Evolutionary conservation across 2,888 invertebrate genomes (phyloP).

Genomic region (Seira musarum): DNA sequence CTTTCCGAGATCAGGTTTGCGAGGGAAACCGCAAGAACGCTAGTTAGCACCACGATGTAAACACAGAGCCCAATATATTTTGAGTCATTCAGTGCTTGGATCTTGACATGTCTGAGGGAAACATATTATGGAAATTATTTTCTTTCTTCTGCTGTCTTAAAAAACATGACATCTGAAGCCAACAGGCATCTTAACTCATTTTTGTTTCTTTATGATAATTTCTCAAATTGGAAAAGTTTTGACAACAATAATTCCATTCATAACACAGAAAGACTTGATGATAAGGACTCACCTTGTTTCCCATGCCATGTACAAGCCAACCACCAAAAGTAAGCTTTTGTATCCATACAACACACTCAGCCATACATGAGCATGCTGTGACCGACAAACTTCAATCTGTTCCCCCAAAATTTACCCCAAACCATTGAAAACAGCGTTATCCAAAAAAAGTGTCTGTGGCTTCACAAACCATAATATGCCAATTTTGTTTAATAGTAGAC

Average conservation of each 20-base stretch:
- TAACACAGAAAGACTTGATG: background rate
- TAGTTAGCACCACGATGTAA: conserved; percentile 91
- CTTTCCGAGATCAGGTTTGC: conserved; percentile 90
- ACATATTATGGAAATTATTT: no score
- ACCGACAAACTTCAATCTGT: conserved; percentile 91
- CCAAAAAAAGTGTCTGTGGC: no score
- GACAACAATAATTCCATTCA: background rate
- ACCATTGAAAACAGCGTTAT: no score
- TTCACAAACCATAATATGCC: no score
- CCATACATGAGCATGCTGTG: conserved; percentile 91
- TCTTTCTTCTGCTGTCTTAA: no score
- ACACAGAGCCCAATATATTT: conserved; percentile 95
- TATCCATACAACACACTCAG: conserved; percentile 91
- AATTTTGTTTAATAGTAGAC: no score
- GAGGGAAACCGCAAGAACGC: conserved; percentile 88
- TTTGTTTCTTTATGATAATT: no score
- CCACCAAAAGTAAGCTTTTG: conserved; percentile 89
- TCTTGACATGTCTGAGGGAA: conserved; percentile 84
- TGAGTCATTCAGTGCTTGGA: conserved; percentile 92
- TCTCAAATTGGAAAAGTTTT: no score
- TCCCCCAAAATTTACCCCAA: no score
- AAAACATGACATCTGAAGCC: no score
- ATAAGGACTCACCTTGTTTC: conserved; percentile 80
- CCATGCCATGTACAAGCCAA: conserved; percentile 97
- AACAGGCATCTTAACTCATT: no score